Base-by-base conservation (phyloP, 1,140 invertebrate species). In the Drosophila kohkoa region DNA sequence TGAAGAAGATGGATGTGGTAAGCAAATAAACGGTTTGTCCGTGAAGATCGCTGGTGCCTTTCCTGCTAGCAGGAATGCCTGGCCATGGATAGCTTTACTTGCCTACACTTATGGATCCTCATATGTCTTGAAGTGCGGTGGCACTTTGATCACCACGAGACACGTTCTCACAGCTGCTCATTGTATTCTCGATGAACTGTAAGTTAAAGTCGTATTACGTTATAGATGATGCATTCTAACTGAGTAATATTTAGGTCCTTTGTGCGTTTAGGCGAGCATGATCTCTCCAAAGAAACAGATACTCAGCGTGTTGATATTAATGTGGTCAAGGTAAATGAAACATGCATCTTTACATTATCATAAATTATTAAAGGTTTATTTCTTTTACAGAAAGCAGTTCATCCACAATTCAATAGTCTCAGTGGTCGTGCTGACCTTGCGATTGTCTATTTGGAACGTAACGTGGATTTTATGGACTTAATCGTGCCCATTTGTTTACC, bases 381-480 rank as follows among this genome's bases (percentile, higher is more conserved):
- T 10, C 7, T 10, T 38, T 10, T 3, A 3, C 10, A 38, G 35
- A 10, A 7, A 10, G 35, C 0, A 10, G 35, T 10, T 10, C 35
- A 38, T 38, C 35, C 35, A 11, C 7, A 38, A 10, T 38, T 10
- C 3, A 38, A 38, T 38, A 7, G 7, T 10, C 20, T 28, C 0
- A 91, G 87, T 64, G 91, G 92, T 20, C 89, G 86, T 16, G 75
- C 70, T 15, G 92, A 92, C 46, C 66, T 92, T 8, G 92, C 91
- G 13, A 38, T 92, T 5, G 49, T 92, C 2, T 90, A 80, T 28
- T 15, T 92, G 49, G 78, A 82, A 28, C 59, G 65, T 0, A 91
- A 92, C 43, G 92, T 85, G 3, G 13, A 78, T 32, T 92, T 91
- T 32, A 77, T 68, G 4, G 51, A 46, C 3, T 63, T 67, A 4